Evolutionary conservation across 2,888 invertebrate genomes (phyloP).

Genomic region (Andricus quercusramuli): DNA sequence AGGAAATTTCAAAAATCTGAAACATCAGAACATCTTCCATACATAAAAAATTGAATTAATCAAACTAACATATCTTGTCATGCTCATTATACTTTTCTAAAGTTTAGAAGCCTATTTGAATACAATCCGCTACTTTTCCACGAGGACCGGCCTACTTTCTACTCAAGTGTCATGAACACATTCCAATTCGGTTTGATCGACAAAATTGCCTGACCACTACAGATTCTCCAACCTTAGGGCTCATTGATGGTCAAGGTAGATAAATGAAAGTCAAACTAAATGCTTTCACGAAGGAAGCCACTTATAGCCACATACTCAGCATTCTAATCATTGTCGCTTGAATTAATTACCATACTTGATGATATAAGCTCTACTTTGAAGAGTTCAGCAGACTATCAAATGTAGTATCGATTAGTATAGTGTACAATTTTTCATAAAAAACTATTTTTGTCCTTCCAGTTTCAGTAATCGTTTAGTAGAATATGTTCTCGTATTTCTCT

Average conservation of each 20-base stretch:
- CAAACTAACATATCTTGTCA: too few relatives aligned
- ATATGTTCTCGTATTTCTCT: too few relatives aligned
- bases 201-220: neutral
- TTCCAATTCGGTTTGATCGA: neutral
- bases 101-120: neutral
- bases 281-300: slow-evolving; percentile 19
- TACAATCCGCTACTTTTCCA: neutral
- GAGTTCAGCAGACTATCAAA: neutral
- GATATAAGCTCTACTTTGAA: neutral
- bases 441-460: too few relatives aligned
- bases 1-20: too few relatives aligned
- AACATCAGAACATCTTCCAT: too few relatives aligned
- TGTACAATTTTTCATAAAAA: neutral
- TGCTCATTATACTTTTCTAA: too few relatives aligned
- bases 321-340: slow-evolving; percentile 10
- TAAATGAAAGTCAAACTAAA: slow-evolving; percentile 34
- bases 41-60: too few relatives aligned
- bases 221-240: neutral
- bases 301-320: neutral
- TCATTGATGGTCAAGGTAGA: neutral
- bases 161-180: neutral
- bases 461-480: too few relatives aligned
- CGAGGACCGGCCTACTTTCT: neutral
- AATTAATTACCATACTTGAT: slow-evolving; percentile 20
- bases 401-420: neutral